phyloP scores from a whole-genome alignment of 2,113 vertebrate genomes.

The Diphyllodes magnificus region DNA sequence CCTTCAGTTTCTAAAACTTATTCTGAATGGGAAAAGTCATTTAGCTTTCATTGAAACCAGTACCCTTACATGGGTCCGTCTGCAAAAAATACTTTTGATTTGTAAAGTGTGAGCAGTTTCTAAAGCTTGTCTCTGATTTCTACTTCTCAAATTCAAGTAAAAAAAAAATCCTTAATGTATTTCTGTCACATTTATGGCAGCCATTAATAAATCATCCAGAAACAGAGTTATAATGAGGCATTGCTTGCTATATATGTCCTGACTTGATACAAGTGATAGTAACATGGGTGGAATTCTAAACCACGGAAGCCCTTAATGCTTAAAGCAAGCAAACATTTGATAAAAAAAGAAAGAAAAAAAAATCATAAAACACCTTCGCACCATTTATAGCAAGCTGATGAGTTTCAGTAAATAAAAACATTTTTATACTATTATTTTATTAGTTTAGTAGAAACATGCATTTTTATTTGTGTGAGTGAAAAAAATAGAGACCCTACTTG shows the following conservation, averaged over 20 bases:
- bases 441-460: not conserved
- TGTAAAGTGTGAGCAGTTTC: not conserved
- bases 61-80: not conserved
- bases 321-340: not conserved
- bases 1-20: not conserved
- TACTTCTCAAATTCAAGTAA: not conserved
- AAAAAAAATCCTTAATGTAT: conserved; percentile 29
- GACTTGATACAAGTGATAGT: not conserved
- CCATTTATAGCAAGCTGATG: not conserved
- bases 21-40: not conserved
- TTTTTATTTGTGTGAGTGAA: not conserved
- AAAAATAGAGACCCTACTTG: not conserved
- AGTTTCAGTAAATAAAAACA: not conserved
- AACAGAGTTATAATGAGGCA: conserved; percentile 24
- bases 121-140: not conserved
- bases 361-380: not conserved
- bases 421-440: not conserved
- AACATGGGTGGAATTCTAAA: not conserved
- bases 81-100: not conserved
- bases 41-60: not conserved
- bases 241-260: not conserved
- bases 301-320: not conserved
- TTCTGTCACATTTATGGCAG: conserved; percentile 31
- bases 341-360: not conserved
- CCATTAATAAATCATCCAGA: conserved; percentile 31